Evolutionary conservation across 2,888 invertebrate species (phyloP).

Genomic region (Andrena camellia): DNA sequence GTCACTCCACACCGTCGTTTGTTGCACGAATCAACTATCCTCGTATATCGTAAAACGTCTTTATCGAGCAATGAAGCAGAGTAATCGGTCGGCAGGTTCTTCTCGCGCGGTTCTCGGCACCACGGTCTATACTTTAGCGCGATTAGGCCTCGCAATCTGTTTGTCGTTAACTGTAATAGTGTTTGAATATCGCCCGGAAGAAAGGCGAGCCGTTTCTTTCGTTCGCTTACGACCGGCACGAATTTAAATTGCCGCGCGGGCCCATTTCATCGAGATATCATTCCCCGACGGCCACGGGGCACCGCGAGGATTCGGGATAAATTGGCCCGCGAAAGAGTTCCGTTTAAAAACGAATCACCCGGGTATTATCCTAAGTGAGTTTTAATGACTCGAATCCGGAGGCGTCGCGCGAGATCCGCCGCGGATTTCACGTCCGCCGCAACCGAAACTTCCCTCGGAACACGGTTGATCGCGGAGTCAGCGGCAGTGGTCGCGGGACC

Average conservation of each 20-base stretch:
- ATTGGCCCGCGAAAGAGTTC: conserved; percentile 68
- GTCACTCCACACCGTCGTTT: not conserved
- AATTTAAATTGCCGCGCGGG: conserved; percentile 49
- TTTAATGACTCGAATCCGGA: conserved; percentile 79
- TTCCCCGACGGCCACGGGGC: conserved; percentile 48
- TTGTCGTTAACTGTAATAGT: conserved; percentile 40
- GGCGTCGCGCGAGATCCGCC: conserved; percentile 6
- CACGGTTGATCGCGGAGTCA: conserved; percentile 73
- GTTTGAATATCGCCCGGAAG: conserved; percentile 26
- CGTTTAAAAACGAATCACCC: conserved; percentile 76
- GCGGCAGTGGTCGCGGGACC: conserved; percentile 31
- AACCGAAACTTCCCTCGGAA: conserved; percentile 27
- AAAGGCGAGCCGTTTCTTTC: conserved; percentile 18
- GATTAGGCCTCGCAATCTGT: conserved; percentile 40
- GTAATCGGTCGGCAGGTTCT: not conserved
- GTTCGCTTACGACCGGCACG: conserved; percentile 22
- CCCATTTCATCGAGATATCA: conserved; percentile 34
- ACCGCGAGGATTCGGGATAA: conserved; percentile 71
- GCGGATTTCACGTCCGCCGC: conserved; percentile 27
- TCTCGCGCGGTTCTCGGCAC: not conserved
- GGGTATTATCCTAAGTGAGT: conserved; percentile 83
- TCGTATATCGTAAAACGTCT: not conserved
- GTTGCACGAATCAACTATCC: not conserved
- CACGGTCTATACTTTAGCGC: not conserved
- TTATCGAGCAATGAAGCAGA: not conserved